These are phyloP conservation scores for Entelurus aequoreus DNA, from an alignment of 2,113 vertebrate genomes.

Conservation along the genomic window DNA sequence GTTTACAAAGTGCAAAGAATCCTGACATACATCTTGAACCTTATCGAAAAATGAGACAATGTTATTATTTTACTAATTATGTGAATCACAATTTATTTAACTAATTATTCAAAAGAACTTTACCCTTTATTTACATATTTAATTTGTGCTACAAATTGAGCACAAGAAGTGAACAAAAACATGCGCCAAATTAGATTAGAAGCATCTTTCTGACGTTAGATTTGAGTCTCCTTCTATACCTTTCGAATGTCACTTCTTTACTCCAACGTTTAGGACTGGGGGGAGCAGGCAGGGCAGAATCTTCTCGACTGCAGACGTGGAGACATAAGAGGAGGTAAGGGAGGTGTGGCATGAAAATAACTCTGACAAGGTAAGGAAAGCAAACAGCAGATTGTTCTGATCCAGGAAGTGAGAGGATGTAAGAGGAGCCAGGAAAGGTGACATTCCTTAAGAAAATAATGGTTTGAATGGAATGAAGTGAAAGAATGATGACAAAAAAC, in stretches of 20 bases:
- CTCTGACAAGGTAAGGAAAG: background rate
- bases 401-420: background rate
- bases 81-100: too few species aligned
- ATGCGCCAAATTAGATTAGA: too few species aligned
- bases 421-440: slow-evolving; percentile 25
- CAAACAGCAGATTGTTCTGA: background rate
- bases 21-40: too few species aligned
- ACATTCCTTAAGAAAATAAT: slow-evolving; percentile 13
- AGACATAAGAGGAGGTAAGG: background rate
- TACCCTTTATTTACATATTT: too few species aligned
- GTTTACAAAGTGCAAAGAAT: too few species aligned
- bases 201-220: background rate
- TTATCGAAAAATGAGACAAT: too few species aligned
- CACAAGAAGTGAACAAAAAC: too few species aligned
- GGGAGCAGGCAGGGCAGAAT: slow-evolving; percentile 38
- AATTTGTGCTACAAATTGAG: too few species aligned
- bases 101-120: too few species aligned
- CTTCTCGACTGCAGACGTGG: slow-evolving; percentile 33
- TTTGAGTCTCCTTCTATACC: slow-evolving; percentile 34
- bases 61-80: too few species aligned
- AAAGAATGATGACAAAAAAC: too few species aligned
- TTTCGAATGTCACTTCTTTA: slow-evolving; percentile 47
- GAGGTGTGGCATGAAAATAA: background rate
- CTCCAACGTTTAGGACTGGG: slow-evolving; percentile 48
- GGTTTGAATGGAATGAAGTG: background rate